phyloP scores from a whole-genome alignment of 2,113 vertebrate species.

The Malurus elegans region DNA sequence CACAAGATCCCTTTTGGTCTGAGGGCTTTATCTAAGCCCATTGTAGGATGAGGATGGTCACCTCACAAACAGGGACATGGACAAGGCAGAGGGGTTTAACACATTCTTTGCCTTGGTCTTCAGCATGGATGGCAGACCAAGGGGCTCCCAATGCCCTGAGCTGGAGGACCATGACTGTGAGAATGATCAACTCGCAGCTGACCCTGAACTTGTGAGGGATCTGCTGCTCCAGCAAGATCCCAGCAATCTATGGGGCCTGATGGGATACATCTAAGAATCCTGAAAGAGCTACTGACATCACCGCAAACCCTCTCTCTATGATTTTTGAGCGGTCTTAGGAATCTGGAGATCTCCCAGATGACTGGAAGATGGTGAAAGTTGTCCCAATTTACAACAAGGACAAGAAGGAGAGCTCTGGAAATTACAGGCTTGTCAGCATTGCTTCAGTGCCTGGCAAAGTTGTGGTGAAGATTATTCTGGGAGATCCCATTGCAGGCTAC shows the following conservation, averaged over 20 bases:
- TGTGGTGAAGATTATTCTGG: not conserved
- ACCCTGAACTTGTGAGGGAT: not conserved
- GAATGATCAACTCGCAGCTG: not conserved
- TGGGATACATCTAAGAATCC: not conserved
- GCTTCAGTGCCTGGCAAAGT: not conserved
- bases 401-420: not conserved
- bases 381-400: not conserved
- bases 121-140: not conserved
- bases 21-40: not conserved
- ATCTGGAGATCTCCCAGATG: not conserved
- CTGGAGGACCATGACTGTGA: not conserved
- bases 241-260: not conserved
- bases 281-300: not conserved
- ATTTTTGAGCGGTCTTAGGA: not conserved
- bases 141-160: rapidly evolving
- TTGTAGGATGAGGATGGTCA: not conserved
- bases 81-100: not conserved
- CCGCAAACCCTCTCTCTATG: not conserved
- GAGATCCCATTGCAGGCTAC: not conserved
- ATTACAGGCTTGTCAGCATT: not conserved
- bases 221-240: not conserved
- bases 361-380: not conserved
- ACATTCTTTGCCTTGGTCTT: not conserved
- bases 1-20: not conserved
- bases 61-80: not conserved